Base-by-base conservation (phyloP, 2,888 invertebrate genomes). In the Drosophila percnosoma region DNA sequence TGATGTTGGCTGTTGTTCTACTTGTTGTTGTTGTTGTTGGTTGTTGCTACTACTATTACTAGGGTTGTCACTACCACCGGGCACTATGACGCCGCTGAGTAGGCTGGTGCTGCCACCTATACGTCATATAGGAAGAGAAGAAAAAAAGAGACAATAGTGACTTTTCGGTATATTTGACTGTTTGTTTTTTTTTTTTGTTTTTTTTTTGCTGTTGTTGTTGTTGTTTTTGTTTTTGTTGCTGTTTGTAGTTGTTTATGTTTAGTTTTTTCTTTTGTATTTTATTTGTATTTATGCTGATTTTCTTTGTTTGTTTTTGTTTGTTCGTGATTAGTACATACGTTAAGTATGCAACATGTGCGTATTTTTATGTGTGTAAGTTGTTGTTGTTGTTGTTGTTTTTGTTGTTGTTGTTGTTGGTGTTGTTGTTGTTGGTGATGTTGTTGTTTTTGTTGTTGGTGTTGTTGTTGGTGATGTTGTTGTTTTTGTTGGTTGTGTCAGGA, bases 141-240 rank as follows among this genome's bases (percentile, higher is more conserved):
- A 92, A 93, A 93, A 92, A 93, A 93, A 93, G 93, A 93, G 93
- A 93, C 93, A 93, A 93, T 92, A 93, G 93, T 93, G 93, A 93
- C 93, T 93, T 92, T 87, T 92, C 92, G 92, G 91, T 93, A 84
- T 87, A 87, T 90, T 87, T 87, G 76, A 91, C 90, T 90, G 49
- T 66, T 69, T 42, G 7, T 51, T 62, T 59, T 61, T 62, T 40
- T 13, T 55, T 34, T 54, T 18, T 29, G 52, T 63, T 64, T 72
- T 77, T 53, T 68, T 76, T 68, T 68, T 73, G 13, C 40, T 33
- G 45, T 34, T 36, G 51, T 57, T 66, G 54, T 69, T 59, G 11
- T 57, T 58, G 27, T 57, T 65, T 5, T 7, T 63, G 21, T 36
- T 52, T 60, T 62, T 62, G 53, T 53, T 53, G 31, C 8, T 52